A percentile compares a stretch with the other conserved stretches of the same genome.
phyloP scores from a whole-genome alignment of 2,797 vertebrate genomes.

The Vespertilio murinus region DNA sequence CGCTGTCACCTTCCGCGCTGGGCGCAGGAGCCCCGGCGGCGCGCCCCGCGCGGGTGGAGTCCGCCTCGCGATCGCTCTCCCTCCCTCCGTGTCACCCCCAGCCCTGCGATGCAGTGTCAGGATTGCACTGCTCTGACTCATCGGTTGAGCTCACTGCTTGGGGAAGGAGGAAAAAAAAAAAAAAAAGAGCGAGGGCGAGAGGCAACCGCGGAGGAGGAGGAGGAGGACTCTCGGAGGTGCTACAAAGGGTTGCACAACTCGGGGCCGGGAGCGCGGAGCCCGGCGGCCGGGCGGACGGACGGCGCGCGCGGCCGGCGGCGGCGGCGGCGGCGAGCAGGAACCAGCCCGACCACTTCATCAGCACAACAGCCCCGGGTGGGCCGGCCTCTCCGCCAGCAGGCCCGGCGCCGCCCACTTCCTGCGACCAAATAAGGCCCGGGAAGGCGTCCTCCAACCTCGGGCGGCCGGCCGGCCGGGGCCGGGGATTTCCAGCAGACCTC shows the following conservation, averaged over 20 bases:
- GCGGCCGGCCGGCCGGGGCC: constrained; percentile 30
- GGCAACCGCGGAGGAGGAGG: constrained; percentile 66
- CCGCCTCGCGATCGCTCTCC: constrained; percentile 63
- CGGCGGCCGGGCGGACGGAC: constrained; percentile 67
- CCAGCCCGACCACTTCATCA: constrained; percentile 82
- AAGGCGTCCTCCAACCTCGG: constrained; percentile 70
- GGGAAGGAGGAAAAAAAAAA: background rate
- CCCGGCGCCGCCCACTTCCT: constrained; percentile 81
- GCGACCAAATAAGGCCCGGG: constrained; percentile 79
- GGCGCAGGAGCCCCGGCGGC: constrained; percentile 34
- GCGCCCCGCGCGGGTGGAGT: constrained; percentile 37
- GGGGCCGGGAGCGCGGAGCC: constrained; percentile 61
- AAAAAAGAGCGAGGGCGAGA: constrained; percentile 55
- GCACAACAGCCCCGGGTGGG: constrained; percentile 71
- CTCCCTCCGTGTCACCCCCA: constrained; percentile 78
- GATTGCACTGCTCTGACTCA: constrained; percentile 86
- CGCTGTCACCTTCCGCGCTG: constrained; percentile 59
- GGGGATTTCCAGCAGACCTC: constrained; percentile 80
- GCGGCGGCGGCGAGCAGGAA: constrained; percentile 70
- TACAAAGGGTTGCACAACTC: constrained; percentile 83
- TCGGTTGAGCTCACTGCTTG: constrained; percentile 85
- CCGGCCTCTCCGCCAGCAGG: constrained; percentile 64
- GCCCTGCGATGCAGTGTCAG: constrained; percentile 82
- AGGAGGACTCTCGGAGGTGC: constrained; percentile 73
- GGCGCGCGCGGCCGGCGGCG: constrained; percentile 64